A percentile compares a stretch with the other conserved stretches of the same genome.
Evolutionary conservation across 2,113 vertebrate species (phyloP).

Genomic region (Larimichthys crocea): DNA sequence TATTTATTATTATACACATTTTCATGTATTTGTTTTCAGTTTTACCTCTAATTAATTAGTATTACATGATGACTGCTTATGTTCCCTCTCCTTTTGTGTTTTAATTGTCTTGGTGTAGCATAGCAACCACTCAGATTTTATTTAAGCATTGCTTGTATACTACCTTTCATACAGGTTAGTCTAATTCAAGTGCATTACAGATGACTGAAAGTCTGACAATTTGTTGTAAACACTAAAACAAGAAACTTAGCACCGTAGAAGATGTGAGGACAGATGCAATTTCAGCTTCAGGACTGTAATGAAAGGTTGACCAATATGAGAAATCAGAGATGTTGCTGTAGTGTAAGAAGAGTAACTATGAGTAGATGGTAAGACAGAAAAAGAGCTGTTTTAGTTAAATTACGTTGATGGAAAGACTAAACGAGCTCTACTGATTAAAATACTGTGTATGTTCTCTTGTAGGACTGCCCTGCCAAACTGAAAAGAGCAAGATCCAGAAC

Average conservation of each 20-base stretch:
- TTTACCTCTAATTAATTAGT: no score
- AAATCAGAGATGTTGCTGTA: neutral
- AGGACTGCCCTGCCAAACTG: slow-evolving; percentile 96
- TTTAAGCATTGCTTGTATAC: neutral
- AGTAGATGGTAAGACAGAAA: neutral
- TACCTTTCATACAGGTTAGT: neutral
- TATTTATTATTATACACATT: no score
- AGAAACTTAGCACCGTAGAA: no score
- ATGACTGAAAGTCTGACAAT: neutral
- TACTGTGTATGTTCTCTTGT: slow-evolving; percentile 58
- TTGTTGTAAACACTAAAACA: no score
- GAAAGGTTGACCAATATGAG: slow-evolving; percentile 2
- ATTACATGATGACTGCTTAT: no score
- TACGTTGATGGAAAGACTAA: neutral
- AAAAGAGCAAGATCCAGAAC: slow-evolving; percentile 96
- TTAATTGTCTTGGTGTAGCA: no score
- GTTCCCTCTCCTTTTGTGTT: no score
- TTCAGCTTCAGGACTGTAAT: neutral
- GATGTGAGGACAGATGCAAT: neutral
- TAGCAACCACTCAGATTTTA: neutral
- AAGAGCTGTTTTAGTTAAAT: neutral
- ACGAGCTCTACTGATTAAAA: neutral
- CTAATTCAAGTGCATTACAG: neutral
- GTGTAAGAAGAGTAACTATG: slow-evolving; percentile 10
- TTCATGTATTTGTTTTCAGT: no score